Base-by-base conservation (phyloP, 2,888 invertebrate genomes). In the Amblyteles armatorius region DNA sequence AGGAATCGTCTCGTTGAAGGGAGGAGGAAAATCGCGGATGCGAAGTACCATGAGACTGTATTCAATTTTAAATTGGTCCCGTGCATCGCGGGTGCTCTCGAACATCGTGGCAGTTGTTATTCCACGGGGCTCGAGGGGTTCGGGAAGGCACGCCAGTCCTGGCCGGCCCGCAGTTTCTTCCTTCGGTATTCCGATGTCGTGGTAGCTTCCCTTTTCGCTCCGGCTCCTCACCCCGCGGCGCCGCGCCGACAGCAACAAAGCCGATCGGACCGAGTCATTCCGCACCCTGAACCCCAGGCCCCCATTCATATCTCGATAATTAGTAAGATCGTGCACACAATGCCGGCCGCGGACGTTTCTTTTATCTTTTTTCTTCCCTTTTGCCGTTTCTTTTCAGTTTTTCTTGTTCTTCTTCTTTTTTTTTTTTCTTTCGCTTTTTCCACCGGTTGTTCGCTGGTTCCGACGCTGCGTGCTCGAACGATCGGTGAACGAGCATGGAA, bases 261-360 rank as follows among this genome's bases (percentile, higher is more conserved):
- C 87, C 85, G 86, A 88, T 89, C 88, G 89, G 88, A 85, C 83
- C 88, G 85, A 89, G 88, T 86, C 88, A 90, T 88, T 88, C 88
- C 88, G 88, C 88, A 83, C 88, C 88, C 88, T 83, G 77, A 86
- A 87, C 83, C 83, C 73, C 77, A 36, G 67, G n/a, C 13, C 82
- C 84, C 88, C 89, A 90, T 90, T 90, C 90, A 89, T 88, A 88
- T 90, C 85, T 83, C 88, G 89, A 90, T 90, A 90, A 90, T 90
- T 90, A 90, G 90, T 89, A 90, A 89, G 89, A 90, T 90, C 88
- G 87, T 87, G 88, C 87, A 86, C 87, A 90, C 90, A 90, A 90
- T 89, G 85, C 89, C 82, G 79, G 67, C 73, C 77, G 72, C 85
- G 82, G 72, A 77, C 82, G 57, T 73, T 80, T 85, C 80, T 83